phyloP scores from a whole-genome alignment of 2,888 invertebrate species.

The Aleiodes alternator region DNA sequence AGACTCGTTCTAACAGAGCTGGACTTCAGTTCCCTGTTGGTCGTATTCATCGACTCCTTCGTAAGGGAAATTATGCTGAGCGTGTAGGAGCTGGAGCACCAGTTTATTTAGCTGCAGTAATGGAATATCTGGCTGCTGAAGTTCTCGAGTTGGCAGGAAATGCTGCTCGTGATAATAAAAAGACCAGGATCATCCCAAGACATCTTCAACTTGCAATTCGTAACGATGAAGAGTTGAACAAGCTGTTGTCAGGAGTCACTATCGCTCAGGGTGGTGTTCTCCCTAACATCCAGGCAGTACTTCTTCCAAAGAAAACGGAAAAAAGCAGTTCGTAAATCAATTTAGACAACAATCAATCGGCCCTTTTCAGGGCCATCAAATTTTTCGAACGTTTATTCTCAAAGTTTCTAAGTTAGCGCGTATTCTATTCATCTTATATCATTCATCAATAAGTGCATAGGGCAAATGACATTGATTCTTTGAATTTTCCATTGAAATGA shows the following conservation, averaged over 20 bases:
- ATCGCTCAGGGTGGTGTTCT: slow-evolving; percentile 90
- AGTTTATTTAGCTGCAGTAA: slow-evolving; percentile 79
- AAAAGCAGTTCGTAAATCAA: slow-evolving; percentile 58
- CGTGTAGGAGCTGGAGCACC: slow-evolving; percentile 78
- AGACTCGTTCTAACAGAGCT: slow-evolving; percentile 77
- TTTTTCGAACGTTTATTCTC: not conserved
- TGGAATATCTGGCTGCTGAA: slow-evolving; percentile 84
- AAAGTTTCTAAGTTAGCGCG: too few species aligned
- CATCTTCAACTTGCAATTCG: slow-evolving; percentile 82
- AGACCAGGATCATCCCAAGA: slow-evolving; percentile 75
- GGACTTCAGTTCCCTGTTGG: slow-evolving; percentile 81
- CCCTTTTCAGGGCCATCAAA: slow-evolving; percentile 47
- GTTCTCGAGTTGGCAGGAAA: slow-evolving; percentile 83
- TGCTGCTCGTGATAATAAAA: slow-evolving; percentile 83
- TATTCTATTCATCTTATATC: too few species aligned
- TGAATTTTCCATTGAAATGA: too few species aligned
- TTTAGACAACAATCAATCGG: slow-evolving; percentile 8
- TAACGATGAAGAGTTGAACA: slow-evolving; percentile 90
- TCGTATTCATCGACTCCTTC: slow-evolving; percentile 79
- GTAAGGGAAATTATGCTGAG: slow-evolving; percentile 81
- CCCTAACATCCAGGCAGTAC: slow-evolving; percentile 85
- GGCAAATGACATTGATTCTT: too few species aligned
- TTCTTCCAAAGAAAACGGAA: slow-evolving; percentile 84
- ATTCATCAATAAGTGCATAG: too few species aligned
- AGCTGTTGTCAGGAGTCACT: slow-evolving; percentile 84